Evolutionary conservation across 2,113 vertebrate genomes (phyloP), one percentile per base, ranked within the genome.

Genomic region (Aviceda subcristata): DNA sequence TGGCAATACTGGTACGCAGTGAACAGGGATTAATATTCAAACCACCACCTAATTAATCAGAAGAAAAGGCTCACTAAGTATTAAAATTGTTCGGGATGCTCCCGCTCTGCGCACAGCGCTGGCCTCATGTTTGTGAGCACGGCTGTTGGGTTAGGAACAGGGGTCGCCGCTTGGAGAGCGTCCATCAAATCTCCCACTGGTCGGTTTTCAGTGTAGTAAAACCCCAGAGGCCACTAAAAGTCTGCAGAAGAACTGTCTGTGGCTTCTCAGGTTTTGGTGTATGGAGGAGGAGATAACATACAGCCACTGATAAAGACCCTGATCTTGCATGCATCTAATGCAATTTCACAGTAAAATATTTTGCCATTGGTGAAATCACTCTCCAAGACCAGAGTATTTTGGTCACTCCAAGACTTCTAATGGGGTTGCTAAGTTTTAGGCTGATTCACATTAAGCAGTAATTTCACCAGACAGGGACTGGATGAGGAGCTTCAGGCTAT

Each of bases 151-250:
- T 46, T 53, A 3, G 4, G 18, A 39, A 12, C 7, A 7, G 3
- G 62, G 30, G 32, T 24, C 3, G 3, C 30, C 8, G 2, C 30
- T n/a, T 4, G 2, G 38, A 34, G 3, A 38, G 24, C 19, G 6
- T 11, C 8, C 36, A 8, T 11, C 63, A 51, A 12, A 88, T 13
- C 6, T 22, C 38, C 26, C 26, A 7, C 1, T 10, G 23, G 2
- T 1, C 38, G 6, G 22, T 64, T 85, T 43, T 41, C 71, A 38
- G 4, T 2, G 21, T 3, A n/a, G 11, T 22, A n/a, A 76, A 88
- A 76, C 4, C 41, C 22, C 46, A 39, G 57, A 53, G 41, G 48
- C 41, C 24, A 12, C 5, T 34, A 19, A 38, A 62, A 38, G 30
- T 18, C 50, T 45, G 29, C 10, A 6, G 17, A n/a, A 67, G 21